A percentile compares a stretch with the other conserved stretches of the same genome.
These are phyloP conservation scores for Actinia tenebrosa DNA, from an alignment of 64 coral and sea anemone genomes.

Conservation along the genomic window DNA sequence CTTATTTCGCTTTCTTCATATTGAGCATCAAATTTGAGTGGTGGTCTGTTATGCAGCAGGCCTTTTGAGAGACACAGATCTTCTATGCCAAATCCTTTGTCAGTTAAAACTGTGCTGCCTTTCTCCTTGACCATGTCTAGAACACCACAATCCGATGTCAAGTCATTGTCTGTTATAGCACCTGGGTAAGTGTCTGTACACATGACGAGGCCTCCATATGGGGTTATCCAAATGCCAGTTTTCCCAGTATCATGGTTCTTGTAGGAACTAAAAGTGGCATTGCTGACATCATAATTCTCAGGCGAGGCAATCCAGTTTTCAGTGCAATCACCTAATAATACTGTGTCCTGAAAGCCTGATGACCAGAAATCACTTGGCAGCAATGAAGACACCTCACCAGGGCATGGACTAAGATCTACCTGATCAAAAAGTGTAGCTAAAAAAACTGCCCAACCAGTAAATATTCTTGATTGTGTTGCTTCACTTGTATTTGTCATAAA, in stretches of 20 bases:
- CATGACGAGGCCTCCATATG: constrained; percentile 27
- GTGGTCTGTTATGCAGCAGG: constrained; percentile 43
- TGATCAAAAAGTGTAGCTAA: constrained; percentile 56
- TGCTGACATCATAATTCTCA: constrained; percentile 57
- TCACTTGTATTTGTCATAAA: constrained; percentile 45
- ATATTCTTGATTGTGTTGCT: constrained; percentile 65
- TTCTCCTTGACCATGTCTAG: constrained; percentile 50
- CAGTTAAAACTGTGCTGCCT: constrained; percentile 38
- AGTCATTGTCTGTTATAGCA: constrained; percentile 53
- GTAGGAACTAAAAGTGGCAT: constrained; percentile 42
- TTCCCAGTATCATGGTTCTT: constrained; percentile 61
- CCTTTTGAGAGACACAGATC: constrained; percentile 47
- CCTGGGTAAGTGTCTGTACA: constrained; percentile 63
- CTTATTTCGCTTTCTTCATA: constrained; percentile 57
- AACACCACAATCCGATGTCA: constrained; percentile 53
- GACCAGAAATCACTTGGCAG: constrained; percentile 38
- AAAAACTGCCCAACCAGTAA: constrained; percentile 68
- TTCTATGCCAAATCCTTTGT: constrained; percentile 65
- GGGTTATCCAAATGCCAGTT: constrained; percentile 59
- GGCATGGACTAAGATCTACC: constrained; percentile 50
- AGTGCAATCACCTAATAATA: constrained; percentile 48
- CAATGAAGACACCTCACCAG: constrained; percentile 37
- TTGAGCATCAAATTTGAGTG: constrained; percentile 40
- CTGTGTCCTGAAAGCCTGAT: constrained; percentile 44
- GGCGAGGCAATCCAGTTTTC: constrained; percentile 58